Evolutionary conservation across 2,797 vertebrate genomes (phyloP).

Genomic region (Parotocinclus haroldoi): DNA sequence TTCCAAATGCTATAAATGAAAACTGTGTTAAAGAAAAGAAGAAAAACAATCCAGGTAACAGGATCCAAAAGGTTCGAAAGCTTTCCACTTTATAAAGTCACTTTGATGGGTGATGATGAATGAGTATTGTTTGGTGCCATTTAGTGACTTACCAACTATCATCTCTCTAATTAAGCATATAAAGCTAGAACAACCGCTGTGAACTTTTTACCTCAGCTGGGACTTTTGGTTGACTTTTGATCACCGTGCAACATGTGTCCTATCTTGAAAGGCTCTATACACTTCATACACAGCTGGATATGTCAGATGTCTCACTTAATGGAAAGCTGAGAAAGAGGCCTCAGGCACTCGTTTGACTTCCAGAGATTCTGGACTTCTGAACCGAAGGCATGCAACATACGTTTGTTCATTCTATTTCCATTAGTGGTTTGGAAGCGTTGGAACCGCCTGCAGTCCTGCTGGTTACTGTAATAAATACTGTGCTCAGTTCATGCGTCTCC

Average conservation of each 20-base stretch:
- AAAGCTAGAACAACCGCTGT: not conserved
- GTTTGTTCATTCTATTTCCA: conserved; percentile 32
- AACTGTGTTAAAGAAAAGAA: too few relatives aligned
- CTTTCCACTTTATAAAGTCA: not conserved
- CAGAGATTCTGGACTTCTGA: conserved; percentile 40
- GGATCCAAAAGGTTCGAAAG: too few relatives aligned
- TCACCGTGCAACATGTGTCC: not conserved
- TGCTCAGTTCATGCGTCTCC: conserved; percentile 10
- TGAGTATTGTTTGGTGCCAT: not conserved
- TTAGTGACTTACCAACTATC: conserved; percentile 1
- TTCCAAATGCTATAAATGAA: too few relatives aligned
- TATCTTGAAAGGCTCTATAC: conserved; percentile 4
- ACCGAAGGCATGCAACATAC: conserved; percentile 34
- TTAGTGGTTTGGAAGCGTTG: conserved; percentile 25
- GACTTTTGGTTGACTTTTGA: conserved; percentile 14
- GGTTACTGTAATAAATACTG: conserved; percentile 36
- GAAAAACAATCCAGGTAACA: too few relatives aligned
- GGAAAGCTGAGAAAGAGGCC: conserved; percentile 23
- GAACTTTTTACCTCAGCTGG: conserved; percentile 8
- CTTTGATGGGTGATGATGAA: not conserved
- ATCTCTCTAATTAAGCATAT: conserved; percentile 1
- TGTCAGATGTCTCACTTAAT: conserved; percentile 24
- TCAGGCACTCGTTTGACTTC: conserved; percentile 19
- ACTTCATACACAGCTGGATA: conserved; percentile 1
- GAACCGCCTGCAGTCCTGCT: conserved; percentile 27